Base-by-base conservation (phyloP, 2,888 invertebrate genomes). In the Oscheius sp. region DNA sequence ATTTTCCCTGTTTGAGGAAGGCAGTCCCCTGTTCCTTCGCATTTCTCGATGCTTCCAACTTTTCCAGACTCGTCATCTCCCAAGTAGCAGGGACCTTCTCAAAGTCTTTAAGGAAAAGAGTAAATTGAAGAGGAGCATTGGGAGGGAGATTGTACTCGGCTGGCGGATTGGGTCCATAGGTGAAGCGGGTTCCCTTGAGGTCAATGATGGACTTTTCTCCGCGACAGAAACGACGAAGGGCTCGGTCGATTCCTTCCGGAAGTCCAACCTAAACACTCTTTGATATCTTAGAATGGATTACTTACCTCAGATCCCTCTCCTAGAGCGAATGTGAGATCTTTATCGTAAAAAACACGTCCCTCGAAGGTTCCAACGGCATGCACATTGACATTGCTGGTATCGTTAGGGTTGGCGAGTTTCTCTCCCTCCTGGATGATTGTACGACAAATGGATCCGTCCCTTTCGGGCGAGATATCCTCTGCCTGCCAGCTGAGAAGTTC, bases 21-120 rank as follows among this genome's bases (percentile, higher is more conserved):
- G 90, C 90, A 0, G 94, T 95, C 50, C 95, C 97, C 85, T 93
- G 94, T 72, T 92, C 92, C 87, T 97, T 97, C 74, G 91, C 91
- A 14, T 92, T 88, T 86, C 91, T 91, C 0, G 93, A 91, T 84
- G 93, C 92, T 67, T 92, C 92, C 5, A 96, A 79, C 86, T 92
- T 93, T 87, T 95, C 93, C 0, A 89, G 87, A 0, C 90, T 89
- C 70, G 92, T 91, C 89, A 96, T 89, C 47, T 92, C 90, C 94
- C 95, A 96, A 50, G 89, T 87, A 77, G 93, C 92, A 79, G 92
- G 92, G 0, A 90, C 91, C 88, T 92, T 92, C 87, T 95, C 95
- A 86, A 95, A 95, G 77, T 90, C 91, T 38, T 91, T 91, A 71
- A 98, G 86, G 68, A 91, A 92, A 0, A 97, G 91, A 14, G 89